These are phyloP conservation scores for Clupea harengus DNA, from an alignment of 2,113 vertebrate genomes.

Conservation along the genomic window DNA sequence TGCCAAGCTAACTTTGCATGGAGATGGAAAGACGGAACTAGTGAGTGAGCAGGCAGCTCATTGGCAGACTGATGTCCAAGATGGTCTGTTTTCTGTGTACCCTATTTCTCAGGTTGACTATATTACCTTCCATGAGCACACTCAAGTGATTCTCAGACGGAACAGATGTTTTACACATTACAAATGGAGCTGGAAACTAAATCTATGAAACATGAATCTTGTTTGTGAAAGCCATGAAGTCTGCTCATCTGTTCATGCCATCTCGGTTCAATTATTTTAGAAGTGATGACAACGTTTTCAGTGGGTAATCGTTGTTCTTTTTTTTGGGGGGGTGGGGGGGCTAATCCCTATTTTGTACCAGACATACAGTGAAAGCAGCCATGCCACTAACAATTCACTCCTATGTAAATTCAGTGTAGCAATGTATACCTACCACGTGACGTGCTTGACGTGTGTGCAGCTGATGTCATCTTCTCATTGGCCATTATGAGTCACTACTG, in stretches of 20 bases:
- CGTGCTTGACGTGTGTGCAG: too few species aligned
- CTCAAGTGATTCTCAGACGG: neutral
- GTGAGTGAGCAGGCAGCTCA: neutral
- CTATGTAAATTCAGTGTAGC: too few species aligned
- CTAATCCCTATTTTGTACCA: too few species aligned
- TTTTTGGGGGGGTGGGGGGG: too few species aligned
- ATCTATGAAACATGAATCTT: neutral
- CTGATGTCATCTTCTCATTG: neutral
- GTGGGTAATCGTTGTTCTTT: too few species aligned
- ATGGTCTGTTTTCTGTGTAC: neutral
- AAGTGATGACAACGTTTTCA: too few species aligned
- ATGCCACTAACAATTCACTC: too few species aligned
- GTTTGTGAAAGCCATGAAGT: too few species aligned
- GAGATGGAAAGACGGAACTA: neutral
- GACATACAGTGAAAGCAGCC: too few species aligned
- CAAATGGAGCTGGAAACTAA: neutral
- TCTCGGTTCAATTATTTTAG: too few species aligned
- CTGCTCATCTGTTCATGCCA: too few species aligned
- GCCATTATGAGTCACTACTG: neutral
- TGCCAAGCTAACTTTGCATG: neutral
- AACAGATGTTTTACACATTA: neutral
- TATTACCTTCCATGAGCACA: neutral
- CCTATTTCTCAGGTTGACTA: neutral
- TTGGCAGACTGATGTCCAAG: neutral
- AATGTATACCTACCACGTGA: too few species aligned